These are phyloP conservation scores for Subanguina moxae DNA, from an alignment of 1,140 invertebrate genomes.

Conservation along the genomic window DNA sequence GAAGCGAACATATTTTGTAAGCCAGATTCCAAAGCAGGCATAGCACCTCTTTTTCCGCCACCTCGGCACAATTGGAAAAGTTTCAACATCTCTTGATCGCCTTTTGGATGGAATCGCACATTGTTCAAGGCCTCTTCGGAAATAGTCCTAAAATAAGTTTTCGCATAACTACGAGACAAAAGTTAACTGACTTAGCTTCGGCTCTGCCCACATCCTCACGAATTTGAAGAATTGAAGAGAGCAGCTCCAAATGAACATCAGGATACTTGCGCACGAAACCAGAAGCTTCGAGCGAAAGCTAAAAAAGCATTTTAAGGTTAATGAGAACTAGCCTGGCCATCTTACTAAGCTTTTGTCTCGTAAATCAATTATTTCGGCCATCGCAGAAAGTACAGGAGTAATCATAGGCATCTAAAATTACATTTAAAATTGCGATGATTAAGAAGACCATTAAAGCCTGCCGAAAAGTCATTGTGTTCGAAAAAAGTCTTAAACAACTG, in stretches of 20 bases:
- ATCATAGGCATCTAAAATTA: constrained; percentile 39
- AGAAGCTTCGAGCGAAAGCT: constrained; percentile 28
- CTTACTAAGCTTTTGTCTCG: constrained; percentile 32
- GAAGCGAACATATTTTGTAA: constrained; percentile 43
- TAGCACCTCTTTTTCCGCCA: constrained; percentile 18
- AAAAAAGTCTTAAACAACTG: constrained; percentile 33
- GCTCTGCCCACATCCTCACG: constrained; percentile 27
- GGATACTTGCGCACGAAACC: constrained; percentile 46
- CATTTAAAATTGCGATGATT: background rate
- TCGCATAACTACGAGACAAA: background rate
- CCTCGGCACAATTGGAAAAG: constrained; percentile 36
- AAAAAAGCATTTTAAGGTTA: no score
- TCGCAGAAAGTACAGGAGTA: constrained; percentile 27
- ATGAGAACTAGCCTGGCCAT: no score
- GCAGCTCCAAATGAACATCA: constrained; percentile 39
- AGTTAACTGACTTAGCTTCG: constrained; percentile 16
- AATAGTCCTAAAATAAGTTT: constrained; percentile 23
- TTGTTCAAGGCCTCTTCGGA: constrained; percentile 43
- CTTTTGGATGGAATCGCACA: constrained; percentile 37
- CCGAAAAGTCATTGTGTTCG: constrained; percentile 30
- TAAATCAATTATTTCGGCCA: constrained; percentile 45
- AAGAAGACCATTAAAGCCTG: constrained; percentile 2
- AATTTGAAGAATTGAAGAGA: constrained; percentile 27
- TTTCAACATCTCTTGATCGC: constrained; percentile 39
- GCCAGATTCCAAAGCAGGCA: constrained; percentile 37